Conservation (phyloP, 2,113 vertebrate species). For the Eulemur rufifrons region DNA sequence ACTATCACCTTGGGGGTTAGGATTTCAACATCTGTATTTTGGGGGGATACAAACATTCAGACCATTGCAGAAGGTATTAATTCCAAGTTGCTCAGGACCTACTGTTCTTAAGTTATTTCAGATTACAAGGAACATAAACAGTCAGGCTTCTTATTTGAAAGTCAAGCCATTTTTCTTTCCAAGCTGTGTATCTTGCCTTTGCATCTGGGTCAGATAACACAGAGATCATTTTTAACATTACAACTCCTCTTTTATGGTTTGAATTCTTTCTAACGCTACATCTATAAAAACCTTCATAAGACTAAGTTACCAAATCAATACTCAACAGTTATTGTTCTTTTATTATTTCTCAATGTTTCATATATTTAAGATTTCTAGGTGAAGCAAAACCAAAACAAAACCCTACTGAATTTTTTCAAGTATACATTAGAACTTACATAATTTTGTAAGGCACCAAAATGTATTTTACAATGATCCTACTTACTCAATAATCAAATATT, state of each 20-base stretch:
- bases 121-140: not conserved
- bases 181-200: not conserved
- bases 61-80: not conserved
- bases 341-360: slow-evolving; percentile 60
- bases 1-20: not conserved
- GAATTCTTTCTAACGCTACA: slow-evolving; percentile 35
- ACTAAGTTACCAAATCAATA: slow-evolving; percentile 54
- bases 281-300: slow-evolving; percentile 42
- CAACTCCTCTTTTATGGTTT: not conserved
- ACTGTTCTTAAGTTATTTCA: not conserved
- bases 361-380: slow-evolving; percentile 68
- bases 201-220: not conserved
- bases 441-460: slow-evolving; percentile 55
- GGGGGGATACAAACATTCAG: not conserved
- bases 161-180: not conserved
- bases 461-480: slow-evolving; percentile 48
- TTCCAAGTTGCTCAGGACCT: not conserved
- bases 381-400: not conserved
- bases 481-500: slow-evolving; percentile 72
- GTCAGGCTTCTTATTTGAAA: not conserved
- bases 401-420: slow-evolving; percentile 63
- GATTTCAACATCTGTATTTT: not conserved
- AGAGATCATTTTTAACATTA: slow-evolving; percentile 1
- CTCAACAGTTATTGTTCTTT: not conserved
- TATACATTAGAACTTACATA: slow-evolving; percentile 59